Percentiles rank a stretch among this genome's conserved stretches.
phyloP scores from a whole-genome alignment of 2,113 vertebrate species.

The Thymallus thymallus region DNA sequence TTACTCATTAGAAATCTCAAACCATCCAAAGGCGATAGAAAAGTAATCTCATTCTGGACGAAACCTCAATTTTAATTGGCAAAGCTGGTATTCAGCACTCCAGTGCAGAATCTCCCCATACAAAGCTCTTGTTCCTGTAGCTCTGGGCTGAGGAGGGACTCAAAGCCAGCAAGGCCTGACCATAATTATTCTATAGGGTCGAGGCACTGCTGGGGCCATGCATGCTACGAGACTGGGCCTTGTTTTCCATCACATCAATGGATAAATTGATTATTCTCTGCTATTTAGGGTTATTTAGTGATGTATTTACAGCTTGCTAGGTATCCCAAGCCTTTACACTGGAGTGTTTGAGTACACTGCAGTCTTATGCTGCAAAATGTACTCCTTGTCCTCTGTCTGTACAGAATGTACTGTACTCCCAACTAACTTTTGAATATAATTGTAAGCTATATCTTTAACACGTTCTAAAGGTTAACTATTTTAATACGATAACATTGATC shows the following conservation, averaged over 20 bases:
- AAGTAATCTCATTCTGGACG: slow-evolving; percentile 2
- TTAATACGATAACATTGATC: slow-evolving; percentile 3
- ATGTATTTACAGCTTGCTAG: slow-evolving; percentile 14
- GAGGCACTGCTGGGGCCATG: not conserved
- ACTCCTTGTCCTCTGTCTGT: too few relatives aligned
- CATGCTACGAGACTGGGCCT: not conserved
- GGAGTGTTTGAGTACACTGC: slow-evolving; percentile 23
- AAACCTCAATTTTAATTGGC: not conserved
- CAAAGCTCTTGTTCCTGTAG: not conserved
- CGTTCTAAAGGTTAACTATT: slow-evolving; percentile 22
- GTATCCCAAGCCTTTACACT: slow-evolving; percentile 26
- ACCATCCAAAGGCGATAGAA: not conserved
- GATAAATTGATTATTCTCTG: slow-evolving; percentile 2
- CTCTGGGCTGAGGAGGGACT: not conserved
- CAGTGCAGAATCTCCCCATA: not conserved
- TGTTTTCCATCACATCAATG: slow-evolving; percentile 11
- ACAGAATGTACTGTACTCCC: too few relatives aligned
- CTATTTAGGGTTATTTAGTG: slow-evolving; percentile 4
- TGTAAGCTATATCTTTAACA: not conserved
- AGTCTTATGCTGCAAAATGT: slow-evolving; percentile 1
- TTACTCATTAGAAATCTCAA: not conserved
- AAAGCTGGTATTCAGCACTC: not conserved
- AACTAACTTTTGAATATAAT: too few relatives aligned
- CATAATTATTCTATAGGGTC: not conserved
- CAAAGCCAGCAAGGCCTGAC: not conserved